Evolutionary conservation across 2,888 invertebrate genomes (phyloP).

Genomic region (Drosophila greeni): DNA sequence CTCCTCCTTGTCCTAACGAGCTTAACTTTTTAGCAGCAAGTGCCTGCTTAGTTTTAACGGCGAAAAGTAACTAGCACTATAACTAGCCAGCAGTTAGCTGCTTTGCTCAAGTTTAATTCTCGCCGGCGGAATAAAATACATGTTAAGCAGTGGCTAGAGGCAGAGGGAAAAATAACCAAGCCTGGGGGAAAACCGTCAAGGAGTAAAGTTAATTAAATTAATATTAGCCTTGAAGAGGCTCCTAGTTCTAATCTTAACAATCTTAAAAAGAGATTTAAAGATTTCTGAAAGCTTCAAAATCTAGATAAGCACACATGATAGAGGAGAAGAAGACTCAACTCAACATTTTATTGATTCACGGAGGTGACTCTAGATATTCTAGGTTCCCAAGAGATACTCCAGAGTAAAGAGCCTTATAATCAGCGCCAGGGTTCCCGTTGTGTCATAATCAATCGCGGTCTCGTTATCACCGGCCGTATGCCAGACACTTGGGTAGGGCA

Average conservation of each 20-base stretch:
- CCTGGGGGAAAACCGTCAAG: not conserved
- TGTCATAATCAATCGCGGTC: slow-evolving; percentile 86
- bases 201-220: slow-evolving; percentile 1
- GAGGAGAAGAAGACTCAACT: not conserved
- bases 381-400: slow-evolving; percentile 82
- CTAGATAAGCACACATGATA: not conserved
- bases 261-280: not conserved
- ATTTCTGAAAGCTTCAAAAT: not conserved
- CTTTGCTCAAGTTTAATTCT: slow-evolving; percentile 36
- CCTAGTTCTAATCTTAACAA: no score
- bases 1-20: slow-evolving; percentile 57
- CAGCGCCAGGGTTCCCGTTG: slow-evolving; percentile 93
- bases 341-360: slow-evolving; percentile 23
- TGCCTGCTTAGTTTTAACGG: slow-evolving; percentile 57
- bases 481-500: slow-evolving; percentile 95
- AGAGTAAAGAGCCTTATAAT: slow-evolving; percentile 92
- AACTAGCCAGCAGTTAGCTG: slow-evolving; percentile 30
- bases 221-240: not conserved
- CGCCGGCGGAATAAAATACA: slow-evolving; percentile 29
- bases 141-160: slow-evolving; percentile 14
- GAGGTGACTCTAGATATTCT: slow-evolving; percentile 16
- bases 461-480: slow-evolving; percentile 90
- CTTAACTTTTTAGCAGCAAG: slow-evolving; percentile 58
- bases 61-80: slow-evolving; percentile 25
- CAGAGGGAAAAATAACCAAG: not conserved